Conservation (phyloP, 2,113 vertebrate genomes). For the Epinephelus fuscoguttatus region DNA sequence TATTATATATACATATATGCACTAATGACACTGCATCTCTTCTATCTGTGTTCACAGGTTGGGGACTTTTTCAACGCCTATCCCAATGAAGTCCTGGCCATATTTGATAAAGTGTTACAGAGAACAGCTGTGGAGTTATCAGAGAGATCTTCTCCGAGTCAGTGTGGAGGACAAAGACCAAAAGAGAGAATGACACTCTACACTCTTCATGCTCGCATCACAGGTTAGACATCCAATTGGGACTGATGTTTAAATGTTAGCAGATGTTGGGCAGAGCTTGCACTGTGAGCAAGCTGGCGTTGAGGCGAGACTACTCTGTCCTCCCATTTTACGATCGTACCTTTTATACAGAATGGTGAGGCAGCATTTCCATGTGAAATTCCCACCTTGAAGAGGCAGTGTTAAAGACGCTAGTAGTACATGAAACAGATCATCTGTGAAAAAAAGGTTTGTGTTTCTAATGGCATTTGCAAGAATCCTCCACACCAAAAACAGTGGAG, state of each 20-base stretch:
- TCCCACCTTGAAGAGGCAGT: no score
- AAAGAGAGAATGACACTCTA: conserved; percentile 79
- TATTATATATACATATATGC: background rate
- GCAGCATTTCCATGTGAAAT: no score
- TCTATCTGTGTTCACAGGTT: conserved; percentile 46
- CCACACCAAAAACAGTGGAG: no score
- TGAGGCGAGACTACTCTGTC: no score
- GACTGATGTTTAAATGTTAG: background rate
- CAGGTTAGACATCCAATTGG: conserved; percentile 84
- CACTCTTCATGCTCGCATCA: conserved; percentile 90
- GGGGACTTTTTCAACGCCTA: conserved; percentile 93
- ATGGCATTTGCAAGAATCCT: no score
- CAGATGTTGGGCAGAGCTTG: background rate
- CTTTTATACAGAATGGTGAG: no score
- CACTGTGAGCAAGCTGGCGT: background rate
- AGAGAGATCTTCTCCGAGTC: conserved; percentile 47
- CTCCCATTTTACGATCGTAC: no score
- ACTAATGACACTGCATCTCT: background rate
- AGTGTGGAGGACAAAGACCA: background rate
- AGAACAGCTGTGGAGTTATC: conserved; percentile 79
- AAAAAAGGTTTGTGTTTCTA: no score
- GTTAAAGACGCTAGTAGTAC: no score
- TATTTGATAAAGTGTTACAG: conserved; percentile 90
- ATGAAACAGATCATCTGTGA: no score
- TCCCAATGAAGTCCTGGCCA: conserved; percentile 87